phyloP scores from a whole-genome alignment of 2,888 invertebrate genomes.

The Cistogaster globosa region DNA sequence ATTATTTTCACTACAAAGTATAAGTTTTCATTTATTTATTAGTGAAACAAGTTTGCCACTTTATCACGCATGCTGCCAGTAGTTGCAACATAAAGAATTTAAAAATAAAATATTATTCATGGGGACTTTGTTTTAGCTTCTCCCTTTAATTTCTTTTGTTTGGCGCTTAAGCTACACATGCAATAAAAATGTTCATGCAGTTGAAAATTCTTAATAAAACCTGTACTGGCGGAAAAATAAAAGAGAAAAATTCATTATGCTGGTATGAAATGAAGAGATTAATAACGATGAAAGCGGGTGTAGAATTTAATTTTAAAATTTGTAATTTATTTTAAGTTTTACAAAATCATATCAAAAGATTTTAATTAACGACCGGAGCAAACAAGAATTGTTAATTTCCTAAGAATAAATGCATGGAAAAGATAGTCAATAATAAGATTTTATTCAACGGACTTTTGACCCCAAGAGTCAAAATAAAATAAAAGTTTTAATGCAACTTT shows the following conservation, averaged over 20 bases:
- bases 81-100: neutral
- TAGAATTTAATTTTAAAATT: conserved; percentile 2
- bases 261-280: conserved; percentile 32
- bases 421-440: no score
- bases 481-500: no score
- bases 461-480: no score
- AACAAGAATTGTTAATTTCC: no score
- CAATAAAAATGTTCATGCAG: conserved; percentile 29
- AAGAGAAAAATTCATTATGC: conserved; percentile 52
- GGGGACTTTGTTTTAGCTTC: neutral
- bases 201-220: conserved; percentile 30
- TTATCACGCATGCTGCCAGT: conserved; percentile 59
- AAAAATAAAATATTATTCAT: neutral
- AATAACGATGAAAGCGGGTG: conserved; percentile 20
- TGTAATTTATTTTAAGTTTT: conserved; percentile 42
- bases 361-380: no score
- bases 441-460: no score
- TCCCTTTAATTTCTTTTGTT: neutral
- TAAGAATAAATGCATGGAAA: no score
- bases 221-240: neutral
- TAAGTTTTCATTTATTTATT: conserved; percentile 23
- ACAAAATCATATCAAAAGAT: neutral
- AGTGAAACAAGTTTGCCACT: conserved; percentile 64
- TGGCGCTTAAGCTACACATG: neutral
- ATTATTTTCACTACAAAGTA: neutral